phyloP scores from a whole-genome alignment of 2,797 vertebrate species.

The Cheirogaleus major region DNA sequence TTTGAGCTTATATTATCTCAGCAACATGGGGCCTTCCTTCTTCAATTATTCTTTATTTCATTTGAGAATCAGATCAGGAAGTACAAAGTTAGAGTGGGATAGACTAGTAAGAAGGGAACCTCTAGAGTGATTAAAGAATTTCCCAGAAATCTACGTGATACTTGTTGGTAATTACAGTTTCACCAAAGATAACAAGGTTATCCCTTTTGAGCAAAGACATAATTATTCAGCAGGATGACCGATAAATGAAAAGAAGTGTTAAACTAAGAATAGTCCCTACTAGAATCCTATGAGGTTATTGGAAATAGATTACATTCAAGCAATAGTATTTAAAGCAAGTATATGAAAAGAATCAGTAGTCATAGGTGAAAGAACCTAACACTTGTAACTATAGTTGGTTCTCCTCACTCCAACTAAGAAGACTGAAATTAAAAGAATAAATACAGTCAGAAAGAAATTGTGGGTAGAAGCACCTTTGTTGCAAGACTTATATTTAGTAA shows the following conservation, averaged over 20 bases:
- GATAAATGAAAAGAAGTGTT: background rate
- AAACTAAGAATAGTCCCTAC: background rate
- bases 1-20: background rate
- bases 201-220: background rate
- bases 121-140: background rate
- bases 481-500: background rate
- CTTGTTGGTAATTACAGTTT: background rate
- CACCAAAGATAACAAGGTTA: background rate
- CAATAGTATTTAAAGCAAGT: background rate
- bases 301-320: background rate
- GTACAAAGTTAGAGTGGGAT: background rate
- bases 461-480: background rate
- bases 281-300: background rate
- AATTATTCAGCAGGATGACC: background rate
- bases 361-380: background rate
- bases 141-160: background rate
- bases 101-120: background rate
- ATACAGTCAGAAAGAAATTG: background rate
- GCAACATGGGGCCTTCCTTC: background rate
- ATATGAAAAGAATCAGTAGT: background rate
- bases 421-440: background rate
- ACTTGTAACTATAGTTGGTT: background rate
- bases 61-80: background rate
- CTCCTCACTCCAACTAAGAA: background rate
- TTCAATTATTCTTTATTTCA: background rate